Evolutionary conservation across 2,113 vertebrate genomes (phyloP).

Genomic region (Uropsilus gracilis): DNA sequence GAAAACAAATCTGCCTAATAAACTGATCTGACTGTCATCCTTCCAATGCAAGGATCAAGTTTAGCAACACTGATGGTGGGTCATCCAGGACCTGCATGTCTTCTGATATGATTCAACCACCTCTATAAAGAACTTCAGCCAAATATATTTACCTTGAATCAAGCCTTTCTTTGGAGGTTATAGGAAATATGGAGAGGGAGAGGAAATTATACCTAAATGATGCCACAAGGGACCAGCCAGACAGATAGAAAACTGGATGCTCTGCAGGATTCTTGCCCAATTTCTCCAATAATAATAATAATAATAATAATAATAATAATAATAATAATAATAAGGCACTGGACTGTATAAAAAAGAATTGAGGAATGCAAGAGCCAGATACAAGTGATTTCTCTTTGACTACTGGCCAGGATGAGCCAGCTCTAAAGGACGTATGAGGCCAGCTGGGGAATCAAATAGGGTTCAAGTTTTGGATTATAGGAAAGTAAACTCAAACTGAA

Average conservation of each 20-base stretch:
- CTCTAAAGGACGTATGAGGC: not conserved
- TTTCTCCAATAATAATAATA: conserved; percentile 33
- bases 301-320: not conserved
- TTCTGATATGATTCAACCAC: not conserved
- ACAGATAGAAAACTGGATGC: not conserved
- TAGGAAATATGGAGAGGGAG: not conserved
- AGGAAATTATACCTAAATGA: conserved; percentile 3
- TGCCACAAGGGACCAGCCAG: not conserved
- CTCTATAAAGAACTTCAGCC: not conserved
- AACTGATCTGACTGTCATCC: not conserved
- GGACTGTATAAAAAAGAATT: no score
- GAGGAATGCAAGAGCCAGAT: not conserved
- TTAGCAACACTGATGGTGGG: not conserved
- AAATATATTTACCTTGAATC: conserved; percentile 7
- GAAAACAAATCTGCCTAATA: conserved; percentile 21
- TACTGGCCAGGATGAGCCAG: not conserved
- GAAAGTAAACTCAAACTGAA: conserved; percentile 38
- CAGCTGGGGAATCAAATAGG: not conserved
- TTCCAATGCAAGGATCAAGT: not conserved
- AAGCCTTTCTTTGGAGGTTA: not conserved
- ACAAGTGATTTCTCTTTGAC: not conserved
- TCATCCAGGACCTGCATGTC: not conserved
- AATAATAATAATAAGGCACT: no score
- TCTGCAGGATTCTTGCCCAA: not conserved
- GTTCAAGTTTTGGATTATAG: not conserved